Base-by-base conservation (phyloP, 2,113 vertebrate species). In the Rallus limicola region DNA sequence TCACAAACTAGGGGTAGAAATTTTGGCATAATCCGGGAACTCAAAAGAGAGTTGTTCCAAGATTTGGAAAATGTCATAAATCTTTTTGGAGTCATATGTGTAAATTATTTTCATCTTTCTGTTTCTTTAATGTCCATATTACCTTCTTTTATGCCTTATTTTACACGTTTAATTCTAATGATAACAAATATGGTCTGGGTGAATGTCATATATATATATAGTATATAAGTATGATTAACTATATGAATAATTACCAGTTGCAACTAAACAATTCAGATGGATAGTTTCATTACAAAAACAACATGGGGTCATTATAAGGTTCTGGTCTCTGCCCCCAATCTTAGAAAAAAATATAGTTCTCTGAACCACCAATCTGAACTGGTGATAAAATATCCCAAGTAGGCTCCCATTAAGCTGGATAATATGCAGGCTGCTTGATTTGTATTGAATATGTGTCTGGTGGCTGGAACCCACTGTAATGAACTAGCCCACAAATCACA, bases 401-500 rank as follows among this genome's bases (percentile, higher is more conserved):
- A 98, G 98, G 97, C 97, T 98, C 98, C 98, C 98, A 99, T 99
- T 98, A 99, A 98, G 98, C 98, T 95, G 98, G 98, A 97, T 99
- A 99, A 99, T 99, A 99, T 99, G 98, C 98, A 97, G 98, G 97
- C 98, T 98, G 98, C 98, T 98, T 99, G 99, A 99, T 99, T 99
- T 99, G 98, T 99, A 99, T 99, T 99, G 99, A 98, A 98, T 98
- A 99, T 99, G 98, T 99, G 99, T 99, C 99, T 99, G 98, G 98
- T 98, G 98, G 98, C 98, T 98, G 96, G 98, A 98, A 98, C 98
- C 98, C 98, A 98, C 97, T 98, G 97, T 99, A 99, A 99, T 99
- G 99, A 99, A 99, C 98, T 98, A 98, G 98, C 98, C 98, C 98
- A 99, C 99, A 99, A 99, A 99, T 99, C 99, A 99, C 98, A 97